Evolutionary conservation across 2,113 vertebrate genomes (phyloP).

Genomic region (Ondatra zibethicus): DNA sequence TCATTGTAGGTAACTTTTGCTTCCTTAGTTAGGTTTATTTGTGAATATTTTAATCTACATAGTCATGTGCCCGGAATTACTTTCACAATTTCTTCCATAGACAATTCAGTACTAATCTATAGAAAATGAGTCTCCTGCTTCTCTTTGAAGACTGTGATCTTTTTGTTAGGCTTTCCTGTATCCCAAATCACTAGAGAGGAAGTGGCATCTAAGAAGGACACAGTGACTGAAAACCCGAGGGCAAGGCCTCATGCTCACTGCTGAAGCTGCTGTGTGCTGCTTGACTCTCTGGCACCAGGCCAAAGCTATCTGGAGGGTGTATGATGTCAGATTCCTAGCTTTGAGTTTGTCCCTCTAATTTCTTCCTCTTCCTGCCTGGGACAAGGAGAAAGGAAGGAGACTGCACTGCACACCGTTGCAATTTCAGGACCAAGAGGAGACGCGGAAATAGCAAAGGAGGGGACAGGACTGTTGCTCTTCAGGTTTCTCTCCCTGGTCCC

Average conservation of each 20-base stretch:
- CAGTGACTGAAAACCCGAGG: background rate
- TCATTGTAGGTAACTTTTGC: background rate
- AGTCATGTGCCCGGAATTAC: background rate
- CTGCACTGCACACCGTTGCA: background rate
- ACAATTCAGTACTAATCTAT: background rate
- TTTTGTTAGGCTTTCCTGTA: background rate
- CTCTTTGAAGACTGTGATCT: background rate
- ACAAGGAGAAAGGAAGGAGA: background rate
- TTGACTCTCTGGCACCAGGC: background rate
- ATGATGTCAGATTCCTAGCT: background rate
- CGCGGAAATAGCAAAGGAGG: background rate
- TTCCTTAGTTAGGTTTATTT: background rate
- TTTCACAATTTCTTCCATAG: background rate
- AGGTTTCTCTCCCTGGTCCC: background rate
- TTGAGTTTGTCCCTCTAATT: background rate
- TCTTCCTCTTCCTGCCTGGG: background rate
- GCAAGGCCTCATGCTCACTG: background rate
- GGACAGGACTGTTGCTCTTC: background rate
- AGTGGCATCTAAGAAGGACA: background rate
- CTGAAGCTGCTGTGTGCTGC: fast-evolving
- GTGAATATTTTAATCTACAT: background rate
- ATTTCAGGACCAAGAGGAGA: background rate
- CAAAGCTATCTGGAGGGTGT: background rate
- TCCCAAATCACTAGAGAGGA: background rate
- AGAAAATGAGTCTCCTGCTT: background rate